Base-by-base conservation (phyloP, 2,888 invertebrate genomes). In the Imbricaverruca yamaguchii region DNA sequence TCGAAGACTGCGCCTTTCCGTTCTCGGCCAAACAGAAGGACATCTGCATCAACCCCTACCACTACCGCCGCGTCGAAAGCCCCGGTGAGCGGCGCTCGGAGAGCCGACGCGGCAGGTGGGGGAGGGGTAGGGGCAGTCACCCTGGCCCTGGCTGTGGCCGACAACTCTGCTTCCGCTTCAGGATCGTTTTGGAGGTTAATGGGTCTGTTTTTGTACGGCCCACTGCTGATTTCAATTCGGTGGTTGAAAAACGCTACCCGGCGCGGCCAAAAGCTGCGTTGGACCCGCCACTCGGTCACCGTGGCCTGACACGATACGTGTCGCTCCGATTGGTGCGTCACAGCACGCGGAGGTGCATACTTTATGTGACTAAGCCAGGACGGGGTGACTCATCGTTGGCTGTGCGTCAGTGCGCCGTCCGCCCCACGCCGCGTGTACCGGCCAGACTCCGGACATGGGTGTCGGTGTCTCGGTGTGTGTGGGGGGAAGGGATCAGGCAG, bases 41-140 rank as follows among this genome's bases (percentile, higher is more conserved):
- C 89, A 98, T 99, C 81, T 99, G 99, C 90, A 98, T 99, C 85
- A 99, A 99, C 89, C 99, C 0, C 39, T 99, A 99, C 88, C 99
- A 99, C 88, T 99, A 99, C 88, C 96, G 96, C 86, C 90, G 98
- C 81, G 97, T 99, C 0, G 97, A 98, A 87, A 96, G 96, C 87
- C 97, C 97, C 84, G 90, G 90, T 89, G 85, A 83, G 84, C 81
- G 67, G 59, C 53, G 23, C 10, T 67, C 8, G n/a, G 65, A 23
- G 4, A 11, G 65, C 65, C 23, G n/a, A 15, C 10, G 0, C 0
- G 23, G n/a, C 12, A 23, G n/a, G 10, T 9, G 10, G 15, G 10
- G 10, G n/a, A 23, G 65, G 11, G 65, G 8, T n/a, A n/a, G 15
- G 10, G 10, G 15, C 65, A 21, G 3, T 23, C 10, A n/a, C n/a